Evolutionary conservation across 2,113 vertebrate genomes (phyloP).

Genomic region (Psittacus erithacus): DNA sequence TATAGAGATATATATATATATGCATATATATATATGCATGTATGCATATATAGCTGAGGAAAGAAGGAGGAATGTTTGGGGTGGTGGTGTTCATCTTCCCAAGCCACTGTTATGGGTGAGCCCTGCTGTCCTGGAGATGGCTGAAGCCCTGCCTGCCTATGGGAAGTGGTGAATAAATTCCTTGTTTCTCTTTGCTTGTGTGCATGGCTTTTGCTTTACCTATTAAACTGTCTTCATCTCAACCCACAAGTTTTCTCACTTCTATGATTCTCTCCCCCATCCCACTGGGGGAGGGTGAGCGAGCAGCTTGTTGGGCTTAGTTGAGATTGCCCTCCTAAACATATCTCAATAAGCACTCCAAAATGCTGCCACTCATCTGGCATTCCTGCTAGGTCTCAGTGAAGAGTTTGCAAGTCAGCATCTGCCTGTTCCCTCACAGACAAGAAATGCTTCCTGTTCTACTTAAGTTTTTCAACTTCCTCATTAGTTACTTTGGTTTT

Average conservation of each 20-base stretch:
- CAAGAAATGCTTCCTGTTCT: neutral
- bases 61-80: neutral
- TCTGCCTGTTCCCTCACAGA: neutral
- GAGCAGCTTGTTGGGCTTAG: neutral
- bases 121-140: neutral
- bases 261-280: neutral
- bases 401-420: neutral
- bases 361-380: neutral
- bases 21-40: neutral
- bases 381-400: neutral
- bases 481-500: neutral
- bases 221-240: neutral
- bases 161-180: neutral
- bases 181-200: fast-evolving
- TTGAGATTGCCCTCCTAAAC: neutral
- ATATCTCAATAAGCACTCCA: neutral
- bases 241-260: neutral
- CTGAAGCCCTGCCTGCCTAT: neutral
- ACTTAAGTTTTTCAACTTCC: neutral
- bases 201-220: neutral
- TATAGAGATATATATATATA: neutral
- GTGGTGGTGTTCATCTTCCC: neutral
- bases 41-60: neutral
- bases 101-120: neutral
- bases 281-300: neutral